Evolutionary conservation across 2,113 vertebrate genomes (phyloP).

Genomic region (Mystacornis crossleyi): DNA sequence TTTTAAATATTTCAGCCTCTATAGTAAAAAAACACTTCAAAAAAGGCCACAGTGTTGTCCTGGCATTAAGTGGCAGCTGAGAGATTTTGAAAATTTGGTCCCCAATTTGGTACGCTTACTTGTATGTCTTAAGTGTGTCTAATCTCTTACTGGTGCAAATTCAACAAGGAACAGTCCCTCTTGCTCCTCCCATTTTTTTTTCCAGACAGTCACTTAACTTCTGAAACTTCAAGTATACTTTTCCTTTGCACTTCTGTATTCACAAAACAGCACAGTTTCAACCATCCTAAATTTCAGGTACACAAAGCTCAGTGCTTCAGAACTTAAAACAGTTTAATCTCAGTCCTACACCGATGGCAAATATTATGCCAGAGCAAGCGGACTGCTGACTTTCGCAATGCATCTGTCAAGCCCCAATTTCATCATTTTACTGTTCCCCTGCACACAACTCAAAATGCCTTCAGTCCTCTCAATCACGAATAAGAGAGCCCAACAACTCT

Average conservation of each 20-base stretch:
- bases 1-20: neutral
- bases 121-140: neutral
- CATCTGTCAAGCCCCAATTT: neutral
- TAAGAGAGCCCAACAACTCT: neutral
- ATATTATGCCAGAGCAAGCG: neutral
- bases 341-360: neutral
- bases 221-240: neutral
- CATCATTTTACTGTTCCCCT: neutral
- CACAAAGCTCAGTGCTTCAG: neutral
- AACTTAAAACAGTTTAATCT: neutral
- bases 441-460: neutral
- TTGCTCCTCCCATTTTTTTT: neutral
- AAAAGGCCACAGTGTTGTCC: neutral
- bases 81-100: neutral
- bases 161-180: neutral
- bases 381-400: neutral
- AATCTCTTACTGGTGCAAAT: neutral
- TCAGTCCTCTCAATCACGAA: neutral
- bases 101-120: neutral
- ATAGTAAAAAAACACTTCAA: neutral
- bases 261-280: neutral
- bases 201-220: neutral
- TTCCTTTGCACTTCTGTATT: neutral
- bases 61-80: neutral
- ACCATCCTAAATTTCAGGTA: neutral